Base-by-base conservation (phyloP, 1,140 invertebrate species). In the Drosophila sproati region DNA sequence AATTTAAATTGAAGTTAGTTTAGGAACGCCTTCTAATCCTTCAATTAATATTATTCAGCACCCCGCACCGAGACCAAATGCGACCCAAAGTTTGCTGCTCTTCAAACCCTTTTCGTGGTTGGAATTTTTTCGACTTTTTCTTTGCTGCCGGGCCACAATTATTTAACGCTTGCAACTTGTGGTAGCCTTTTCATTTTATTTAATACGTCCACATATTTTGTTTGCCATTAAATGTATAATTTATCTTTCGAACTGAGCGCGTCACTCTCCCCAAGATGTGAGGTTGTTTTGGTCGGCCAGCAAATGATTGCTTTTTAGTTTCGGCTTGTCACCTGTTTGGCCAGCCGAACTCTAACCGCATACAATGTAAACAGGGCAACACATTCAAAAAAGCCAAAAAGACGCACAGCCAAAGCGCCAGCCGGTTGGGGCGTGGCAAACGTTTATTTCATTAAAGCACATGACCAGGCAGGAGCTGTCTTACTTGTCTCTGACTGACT, bases 1-100 rank as follows among this genome's bases (percentile, higher is more conserved):
- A 85, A 89, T 89, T 89, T 89, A 89, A 89, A 89, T 89, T 85
- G 81, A 89, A 89, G 72, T 89, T 85, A 81, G 85, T 81, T 89
- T 62, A 66, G 32, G 76, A 87, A 73, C 82, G 85, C 72, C 86
- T 85, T 89, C 64, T 89, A 89, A 89, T 89, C 85, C 85, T 85
- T 89, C 85, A 89, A 89, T 89, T 89, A 89, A 89, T 89, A 89
- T 89, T 89, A 80, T 76, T 89, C 74, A 83, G 74, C 75, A 52
- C 50, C 31, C 67, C 34, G 29, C 29, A 77, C 47, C 51, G 37
- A 64, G 57, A 47, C 67, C 45, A 62, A 83, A 67, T 83, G 67
- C 67, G 76, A 69, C 83, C 83, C 85, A 71, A 89, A 83, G 68
- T 85, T 73, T 48, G 41, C 31, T 6, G 64, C 41, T 34, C 29